phyloP scores from a whole-genome alignment of 2,888 invertebrate genomes.

The Monopis laevigella region DNA sequence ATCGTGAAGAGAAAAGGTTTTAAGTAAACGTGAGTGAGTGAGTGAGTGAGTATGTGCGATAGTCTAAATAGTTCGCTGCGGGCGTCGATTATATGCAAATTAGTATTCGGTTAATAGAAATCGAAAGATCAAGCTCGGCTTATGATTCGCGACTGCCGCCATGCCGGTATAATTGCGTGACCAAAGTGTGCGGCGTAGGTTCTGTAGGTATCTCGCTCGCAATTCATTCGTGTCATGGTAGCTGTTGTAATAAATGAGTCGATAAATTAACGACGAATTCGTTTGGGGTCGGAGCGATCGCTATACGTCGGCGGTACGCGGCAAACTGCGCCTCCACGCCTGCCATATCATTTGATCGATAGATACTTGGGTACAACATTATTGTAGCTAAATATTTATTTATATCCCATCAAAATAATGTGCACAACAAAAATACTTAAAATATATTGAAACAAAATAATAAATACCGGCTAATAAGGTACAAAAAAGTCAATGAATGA shows the following conservation, averaged over 20 bases:
- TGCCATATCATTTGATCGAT: too few species aligned
- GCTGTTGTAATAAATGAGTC: constrained; percentile 44
- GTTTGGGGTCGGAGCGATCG: constrained; percentile 35
- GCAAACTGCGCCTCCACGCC: too few species aligned
- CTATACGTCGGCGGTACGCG: too few species aligned
- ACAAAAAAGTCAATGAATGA: too few species aligned
- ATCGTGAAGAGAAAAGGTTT: constrained; percentile 29
- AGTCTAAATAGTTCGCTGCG: constrained; percentile 9
- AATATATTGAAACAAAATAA: too few species aligned
- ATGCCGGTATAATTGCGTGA: constrained; percentile 44
- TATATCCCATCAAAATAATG: too few species aligned
- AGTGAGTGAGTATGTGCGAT: constrained; percentile 13
- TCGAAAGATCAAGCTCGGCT: constrained; percentile 30
- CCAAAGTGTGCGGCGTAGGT: constrained; percentile 38
- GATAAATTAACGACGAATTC: constrained; percentile 41
- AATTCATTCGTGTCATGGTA: constrained; percentile 36
- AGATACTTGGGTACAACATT: too few species aligned
- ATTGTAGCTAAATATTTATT: too few species aligned
- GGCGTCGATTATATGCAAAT: constrained; percentile 38
- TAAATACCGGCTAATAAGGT: too few species aligned
- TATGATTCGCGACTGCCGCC: constrained; percentile 27
- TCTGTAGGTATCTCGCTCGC: constrained; percentile 31
- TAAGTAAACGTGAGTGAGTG: constrained; percentile 21
- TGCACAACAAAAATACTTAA: too few species aligned
- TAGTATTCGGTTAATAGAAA: constrained; percentile 32